Percentiles rank a stretch among this genome's conserved stretches.
phyloP scores from a whole-genome alignment of 2,888 invertebrate species.

The Hyposoter dolosus region DNA sequence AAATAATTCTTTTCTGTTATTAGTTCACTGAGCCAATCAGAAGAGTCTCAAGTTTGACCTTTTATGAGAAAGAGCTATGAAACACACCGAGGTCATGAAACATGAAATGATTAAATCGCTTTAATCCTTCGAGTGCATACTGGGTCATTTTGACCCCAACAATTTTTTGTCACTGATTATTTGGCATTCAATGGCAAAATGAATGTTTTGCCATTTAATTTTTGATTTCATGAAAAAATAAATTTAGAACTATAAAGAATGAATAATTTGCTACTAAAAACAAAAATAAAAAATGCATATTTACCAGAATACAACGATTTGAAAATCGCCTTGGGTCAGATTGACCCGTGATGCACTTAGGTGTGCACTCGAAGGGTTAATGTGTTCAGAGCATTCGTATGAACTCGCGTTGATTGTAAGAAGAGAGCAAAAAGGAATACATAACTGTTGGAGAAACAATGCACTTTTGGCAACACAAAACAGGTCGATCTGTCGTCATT shows the following conservation, averaged over 20 bases:
- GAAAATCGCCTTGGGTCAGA: no score
- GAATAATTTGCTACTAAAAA: no score
- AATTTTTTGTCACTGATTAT: no score
- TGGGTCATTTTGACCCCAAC: no score
- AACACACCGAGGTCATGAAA: slow-evolving; percentile 1
- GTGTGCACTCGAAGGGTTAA: no score
- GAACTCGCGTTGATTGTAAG: slow-evolving; percentile 5
- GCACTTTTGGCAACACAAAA: not conserved
- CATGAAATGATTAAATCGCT: slow-evolving; percentile 21
- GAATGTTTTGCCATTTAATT: slow-evolving; percentile 8
- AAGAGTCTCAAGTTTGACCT: not conserved
- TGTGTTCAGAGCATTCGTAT: not conserved
- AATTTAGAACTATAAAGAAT: no score
- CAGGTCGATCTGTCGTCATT: slow-evolving; percentile 6
- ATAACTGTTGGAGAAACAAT: not conserved
- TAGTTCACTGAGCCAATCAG: slow-evolving; percentile 68
- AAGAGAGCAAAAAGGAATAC: not conserved
- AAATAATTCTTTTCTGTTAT: slow-evolving; percentile 50
- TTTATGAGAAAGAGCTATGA: not conserved
- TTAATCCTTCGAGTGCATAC: no score
- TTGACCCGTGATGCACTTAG: no score
- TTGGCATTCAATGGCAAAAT: no score
- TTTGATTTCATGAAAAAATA: no score
- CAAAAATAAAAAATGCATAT: no score
- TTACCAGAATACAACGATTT: no score